Base-by-base conservation (phyloP, 2,797 vertebrate genomes). In the Otus scops region DNA sequence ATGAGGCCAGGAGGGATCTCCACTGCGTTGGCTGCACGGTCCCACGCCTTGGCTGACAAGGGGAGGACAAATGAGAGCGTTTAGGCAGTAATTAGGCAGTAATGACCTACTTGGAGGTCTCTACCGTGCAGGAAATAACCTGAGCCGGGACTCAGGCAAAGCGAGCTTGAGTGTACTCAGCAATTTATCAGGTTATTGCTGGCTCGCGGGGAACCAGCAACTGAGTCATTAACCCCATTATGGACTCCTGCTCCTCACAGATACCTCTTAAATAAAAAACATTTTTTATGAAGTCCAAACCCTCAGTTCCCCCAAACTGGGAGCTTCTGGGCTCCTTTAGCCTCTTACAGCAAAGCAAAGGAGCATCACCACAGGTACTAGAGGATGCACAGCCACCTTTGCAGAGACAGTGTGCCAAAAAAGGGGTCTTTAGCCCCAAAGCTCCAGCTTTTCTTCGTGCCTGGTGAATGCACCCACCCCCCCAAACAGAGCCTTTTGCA, bases 21-120 rank as follows among this genome's bases (percentile, higher is more conserved):
- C 45, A 5, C 47, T 8, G 13, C 7, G 2, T 36, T 71, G 36
- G 18, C 38, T 39, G 88, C 76, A 54, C 5, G 4, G 71, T 27
- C 81, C 11, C 2, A 30, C 8, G 54, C 56, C 65, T 9, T 26
- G 1, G 15, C 85, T 97, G 97, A 96, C 93, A 96, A 85, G 92
- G 15, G 38, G 60, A 96, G 96, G 97, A 97, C 89, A 97, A 98
- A 98, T 97, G 97, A 95, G 95, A 92, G 77, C 79, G 6, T 97
- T 98, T 97, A 97, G 92, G 88, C 80, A 86, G 95, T 97, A 97
- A 98, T 98, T 97, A 98, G 95, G 94, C 89, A 54, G 70, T 98
- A 98, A 98, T 95, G 96, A 96, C 85, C 94, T 48, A 34, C 81
- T 71, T 81, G 4, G 80, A 96, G 96, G 95, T 85, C 92, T 89